Evolutionary conservation across 2,113 vertebrate genomes (phyloP).

Genomic region (Chrysemys picta): DNA sequence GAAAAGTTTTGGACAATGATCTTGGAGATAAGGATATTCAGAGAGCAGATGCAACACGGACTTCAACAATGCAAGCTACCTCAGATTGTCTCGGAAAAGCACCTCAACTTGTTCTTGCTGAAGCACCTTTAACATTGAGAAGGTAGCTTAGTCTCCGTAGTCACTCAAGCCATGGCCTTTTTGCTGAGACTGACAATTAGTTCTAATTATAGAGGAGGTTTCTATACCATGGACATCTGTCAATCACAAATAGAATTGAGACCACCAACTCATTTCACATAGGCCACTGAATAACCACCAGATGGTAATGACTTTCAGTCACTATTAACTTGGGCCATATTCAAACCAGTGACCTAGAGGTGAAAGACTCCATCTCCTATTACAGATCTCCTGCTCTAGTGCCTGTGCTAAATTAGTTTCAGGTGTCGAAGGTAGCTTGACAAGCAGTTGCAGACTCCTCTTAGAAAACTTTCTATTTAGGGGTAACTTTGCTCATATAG

Average conservation of each 20-base stretch:
- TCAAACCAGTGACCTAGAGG: rapidly evolving
- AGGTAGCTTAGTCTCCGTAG: neutral
- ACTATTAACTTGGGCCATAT: neutral
- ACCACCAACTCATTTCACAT: neutral
- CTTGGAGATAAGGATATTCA: neutral
- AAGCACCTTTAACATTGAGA: neutral
- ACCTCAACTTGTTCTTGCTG: neutral
- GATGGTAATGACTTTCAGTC: neutral
- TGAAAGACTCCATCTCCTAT: neutral
- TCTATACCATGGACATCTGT: neutral
- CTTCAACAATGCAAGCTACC: neutral
- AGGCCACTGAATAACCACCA: neutral
- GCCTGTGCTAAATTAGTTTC: neutral
- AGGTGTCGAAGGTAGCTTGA: neutral
- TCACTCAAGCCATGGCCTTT: neutral
- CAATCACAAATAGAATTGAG: neutral
- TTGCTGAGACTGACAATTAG: neutral
- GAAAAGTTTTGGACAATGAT: neutral
- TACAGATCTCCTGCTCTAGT: neutral
- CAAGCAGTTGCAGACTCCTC: neutral
- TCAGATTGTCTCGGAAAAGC: rapidly evolving
- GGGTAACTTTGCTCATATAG: neutral
- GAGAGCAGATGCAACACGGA: neutral
- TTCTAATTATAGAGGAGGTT: neutral
- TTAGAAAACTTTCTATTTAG: neutral